These are phyloP conservation scores for Percopsis transmontana DNA, from an alignment of 2,113 vertebrate genomes.

Conservation along the genomic window DNA sequence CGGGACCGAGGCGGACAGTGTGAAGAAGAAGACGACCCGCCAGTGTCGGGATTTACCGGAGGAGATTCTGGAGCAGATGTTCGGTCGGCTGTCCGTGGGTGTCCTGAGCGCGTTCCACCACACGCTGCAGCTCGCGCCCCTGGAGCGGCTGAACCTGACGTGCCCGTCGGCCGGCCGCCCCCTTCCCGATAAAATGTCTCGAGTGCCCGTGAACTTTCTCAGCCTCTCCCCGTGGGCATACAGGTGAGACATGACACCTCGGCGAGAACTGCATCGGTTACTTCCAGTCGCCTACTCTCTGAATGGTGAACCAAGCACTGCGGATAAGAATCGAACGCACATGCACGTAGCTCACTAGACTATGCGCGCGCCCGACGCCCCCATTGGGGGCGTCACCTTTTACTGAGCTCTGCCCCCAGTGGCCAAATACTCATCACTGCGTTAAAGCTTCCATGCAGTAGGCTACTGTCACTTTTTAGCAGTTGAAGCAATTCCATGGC, in stretches of 20 bases:
- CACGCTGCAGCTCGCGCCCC: constrained; percentile 87
- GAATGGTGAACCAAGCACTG: too few relatives aligned
- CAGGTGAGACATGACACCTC: constrained; percentile 78
- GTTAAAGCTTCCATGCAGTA: too few relatives aligned
- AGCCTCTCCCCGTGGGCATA: constrained; percentile 95
- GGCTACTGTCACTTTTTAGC: too few relatives aligned
- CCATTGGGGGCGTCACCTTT: too few relatives aligned
- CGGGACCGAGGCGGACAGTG: constrained; percentile 48
- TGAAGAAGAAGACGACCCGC: constrained; percentile 74
- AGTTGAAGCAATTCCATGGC: too few relatives aligned
- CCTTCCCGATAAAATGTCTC: constrained; percentile 69
- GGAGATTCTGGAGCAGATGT: constrained; percentile 92
- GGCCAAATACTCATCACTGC: too few relatives aligned
- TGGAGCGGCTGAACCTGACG: constrained; percentile 81
- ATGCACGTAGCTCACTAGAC: too few relatives aligned
- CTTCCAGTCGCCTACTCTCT: too few relatives aligned
- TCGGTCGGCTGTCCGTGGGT: constrained; percentile 89
- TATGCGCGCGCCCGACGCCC: too few relatives aligned
- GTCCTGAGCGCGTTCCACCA: constrained; percentile 94
- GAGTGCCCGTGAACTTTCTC: constrained; percentile 86
- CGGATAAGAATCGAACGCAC: too few relatives aligned
- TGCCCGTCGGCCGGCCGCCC: constrained; percentile 78
- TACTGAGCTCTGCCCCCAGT: too few relatives aligned
- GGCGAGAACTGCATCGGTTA: too few relatives aligned
- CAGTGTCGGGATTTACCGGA: constrained; percentile 87